Conservation (phyloP, 2,888 invertebrate species). For the Parnassius orleans region DNA sequence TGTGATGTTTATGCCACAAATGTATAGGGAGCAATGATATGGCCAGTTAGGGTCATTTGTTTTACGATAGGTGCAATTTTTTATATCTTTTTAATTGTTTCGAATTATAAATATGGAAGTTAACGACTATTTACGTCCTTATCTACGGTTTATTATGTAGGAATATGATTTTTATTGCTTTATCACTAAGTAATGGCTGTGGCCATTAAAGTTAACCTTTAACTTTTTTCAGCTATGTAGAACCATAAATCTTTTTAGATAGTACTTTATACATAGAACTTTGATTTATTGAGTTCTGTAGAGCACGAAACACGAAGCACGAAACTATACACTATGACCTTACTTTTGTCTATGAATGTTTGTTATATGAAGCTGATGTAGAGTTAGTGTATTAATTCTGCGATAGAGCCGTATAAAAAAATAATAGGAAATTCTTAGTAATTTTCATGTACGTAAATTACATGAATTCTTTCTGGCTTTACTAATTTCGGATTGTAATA, state of each 20-base stretch:
- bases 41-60: constrained; percentile 67
- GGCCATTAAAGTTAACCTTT: constrained; percentile 23
- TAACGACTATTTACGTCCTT: constrained; percentile 24
- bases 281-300: too few species aligned
- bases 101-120: constrained; percentile 21
- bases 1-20: constrained; percentile 77
- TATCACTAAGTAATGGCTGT: constrained; percentile 8
- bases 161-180: constrained; percentile 25
- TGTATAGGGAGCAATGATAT: constrained; percentile 73
- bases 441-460: too few species aligned
- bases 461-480: too few species aligned
- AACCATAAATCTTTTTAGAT: constrained; percentile 4
- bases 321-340: too few species aligned
- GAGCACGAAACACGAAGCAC: too few species aligned
- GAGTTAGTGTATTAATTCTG: too few species aligned
- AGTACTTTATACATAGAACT: too few species aligned
- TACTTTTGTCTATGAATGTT: too few species aligned
- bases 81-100: constrained; percentile 60
- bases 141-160: constrained; percentile 23
- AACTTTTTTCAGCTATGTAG: constrained; percentile 16
- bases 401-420: too few species aligned
- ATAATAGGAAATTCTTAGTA: too few species aligned
- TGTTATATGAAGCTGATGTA: too few species aligned
- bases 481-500: too few species aligned
- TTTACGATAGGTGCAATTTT: constrained; percentile 60